Base-by-base conservation (phyloP, 2,888 invertebrate species). In the Archips xylosteana region DNA sequence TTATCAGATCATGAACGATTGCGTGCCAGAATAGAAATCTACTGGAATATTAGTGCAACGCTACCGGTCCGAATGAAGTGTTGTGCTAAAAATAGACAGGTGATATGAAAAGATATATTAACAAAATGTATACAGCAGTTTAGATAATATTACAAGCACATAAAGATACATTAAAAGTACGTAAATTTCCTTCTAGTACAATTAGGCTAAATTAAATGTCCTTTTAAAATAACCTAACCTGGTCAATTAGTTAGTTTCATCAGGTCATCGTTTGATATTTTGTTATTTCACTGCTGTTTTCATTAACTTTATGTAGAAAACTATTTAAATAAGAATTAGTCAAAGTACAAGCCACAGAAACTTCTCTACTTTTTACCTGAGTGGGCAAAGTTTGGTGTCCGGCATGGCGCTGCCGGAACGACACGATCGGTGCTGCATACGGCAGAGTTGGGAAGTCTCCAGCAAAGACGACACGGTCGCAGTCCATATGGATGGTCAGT, bases 341-440 rank as follows among this genome's bases (percentile, higher is more conserved):
- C 2, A 45, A 10, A 23, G 23, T 23, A 23, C 23, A 23, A 23
- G 23, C 23, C 23, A 23, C 23, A 23, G 23, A 23, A 59, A 13
- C 12, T 3, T 59, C 34, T 13, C 13, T 13, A 34, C 23, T 60
- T n/a, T 92, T 85, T 81, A 97, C 96, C 94, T 97, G 97, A 42
- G 96, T 96, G 4, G 98, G 98, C 77, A 98, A 90, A 71, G 96
- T 96, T 87, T 98, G 98, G 81, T 97, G 96, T 0, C 98, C 98
- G 76, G 97, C 96, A 90, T 96, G 96, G 78, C 96, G 95, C 87
- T 98, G 98, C 74, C 96, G 96, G 89, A 97, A 97, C 9, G 97
- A 95, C 66, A 97, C 96, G 75, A 98, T 96, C 2, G 97, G 97
- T 36, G 97, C 97, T 62, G 97, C 97, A 83, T 96, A 96, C 1